Evolutionary conservation across 2,797 vertebrate genomes (phyloP).

Genomic region (Melopsittacus undulatus): DNA sequence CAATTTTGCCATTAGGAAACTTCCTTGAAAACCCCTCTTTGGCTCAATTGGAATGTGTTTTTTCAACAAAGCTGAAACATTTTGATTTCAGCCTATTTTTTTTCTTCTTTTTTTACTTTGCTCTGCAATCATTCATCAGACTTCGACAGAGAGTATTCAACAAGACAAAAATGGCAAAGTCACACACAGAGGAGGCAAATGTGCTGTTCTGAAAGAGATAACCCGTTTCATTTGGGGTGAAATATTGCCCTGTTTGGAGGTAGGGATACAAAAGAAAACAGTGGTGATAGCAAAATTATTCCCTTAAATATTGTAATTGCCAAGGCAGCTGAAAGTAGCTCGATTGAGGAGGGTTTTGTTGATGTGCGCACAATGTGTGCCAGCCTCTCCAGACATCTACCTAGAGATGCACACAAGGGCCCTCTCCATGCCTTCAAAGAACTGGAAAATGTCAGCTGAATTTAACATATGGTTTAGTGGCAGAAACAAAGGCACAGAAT

Average conservation of each 20-base stretch:
- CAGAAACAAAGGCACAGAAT: background rate
- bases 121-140: slow-evolving; percentile 45
- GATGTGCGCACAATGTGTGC: fast-evolving
- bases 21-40: slow-evolving; percentile 67
- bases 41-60: slow-evolving; percentile 61
- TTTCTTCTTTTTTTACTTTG: background rate
- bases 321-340: background rate
- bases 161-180: slow-evolving; percentile 20
- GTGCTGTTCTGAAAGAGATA: background rate
- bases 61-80: slow-evolving; percentile 61
- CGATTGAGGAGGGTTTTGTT: background rate
- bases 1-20: slow-evolving; percentile 66
- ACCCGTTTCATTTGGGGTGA: background rate
- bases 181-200: slow-evolving; percentile 22
- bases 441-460: background rate
- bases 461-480: background rate
- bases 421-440: background rate
- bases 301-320: background rate
- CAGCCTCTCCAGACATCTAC: background rate
- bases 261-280: slow-evolving; percentile 27
- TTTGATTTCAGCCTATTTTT: slow-evolving; percentile 47
- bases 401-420: background rate
- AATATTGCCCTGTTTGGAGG: background rate
- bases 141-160: background rate
- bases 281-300: background rate